These are phyloP conservation scores for Platysteira castanea DNA, from an alignment of 2,113 vertebrate species.

Conservation along the genomic window DNA sequence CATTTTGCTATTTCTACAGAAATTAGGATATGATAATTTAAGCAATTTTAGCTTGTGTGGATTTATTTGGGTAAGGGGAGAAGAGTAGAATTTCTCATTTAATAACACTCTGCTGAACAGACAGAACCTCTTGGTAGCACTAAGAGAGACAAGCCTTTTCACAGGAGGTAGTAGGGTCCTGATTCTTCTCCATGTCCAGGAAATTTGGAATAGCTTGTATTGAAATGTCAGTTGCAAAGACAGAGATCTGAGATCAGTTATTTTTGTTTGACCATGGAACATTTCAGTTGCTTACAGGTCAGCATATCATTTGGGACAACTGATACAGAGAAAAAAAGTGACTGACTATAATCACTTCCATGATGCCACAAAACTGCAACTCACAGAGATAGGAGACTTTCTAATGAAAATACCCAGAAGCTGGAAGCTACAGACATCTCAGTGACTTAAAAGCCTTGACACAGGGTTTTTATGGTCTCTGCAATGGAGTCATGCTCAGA, in stretches of 20 bases:
- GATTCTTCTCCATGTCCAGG: background rate
- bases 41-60: background rate
- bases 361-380: background rate
- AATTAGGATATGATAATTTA: background rate
- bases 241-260: background rate
- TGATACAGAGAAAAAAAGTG: background rate
- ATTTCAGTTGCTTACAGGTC: background rate
- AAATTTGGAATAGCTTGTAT: background rate
- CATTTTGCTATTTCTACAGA: background rate
- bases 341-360: background rate
- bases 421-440: background rate
- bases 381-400: background rate
- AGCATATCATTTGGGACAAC: background rate
- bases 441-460: background rate
- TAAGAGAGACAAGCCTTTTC: background rate
- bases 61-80: background rate
- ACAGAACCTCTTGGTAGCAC: background rate
- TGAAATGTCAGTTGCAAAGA: background rate
- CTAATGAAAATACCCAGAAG: background rate
- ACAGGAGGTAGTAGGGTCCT: background rate
- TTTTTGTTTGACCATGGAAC: background rate
- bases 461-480: background rate
- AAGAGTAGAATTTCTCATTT: background rate
- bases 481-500: background rate
- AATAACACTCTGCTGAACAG: background rate